Base-by-base conservation (phyloP, 2,888 invertebrate species). In the Exocentrus adspersus region DNA sequence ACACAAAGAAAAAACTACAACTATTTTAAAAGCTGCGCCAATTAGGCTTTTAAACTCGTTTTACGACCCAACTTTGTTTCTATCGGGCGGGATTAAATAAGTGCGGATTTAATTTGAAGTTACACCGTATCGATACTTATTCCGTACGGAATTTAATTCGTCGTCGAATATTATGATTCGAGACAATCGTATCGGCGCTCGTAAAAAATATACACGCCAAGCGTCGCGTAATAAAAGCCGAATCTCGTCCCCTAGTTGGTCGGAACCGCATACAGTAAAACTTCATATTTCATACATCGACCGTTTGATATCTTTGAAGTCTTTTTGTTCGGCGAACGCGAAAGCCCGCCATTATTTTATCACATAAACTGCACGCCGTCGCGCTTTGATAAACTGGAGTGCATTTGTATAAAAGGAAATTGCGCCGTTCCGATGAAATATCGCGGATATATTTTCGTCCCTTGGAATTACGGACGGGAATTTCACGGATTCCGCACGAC, bases 21-120 rank as follows among this genome's bases (percentile, higher is more conserved):
- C 70, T 68, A 70, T 70, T 70, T 66, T 70, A 66, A 70, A 68
- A 68, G 68, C 68, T 68, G 24, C 59, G 62, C 62, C 70, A 70
- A 70, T 70, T 70, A 70, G 62, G 64, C 62, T 68, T 70, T 66
- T 71, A 20, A 66, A 68, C 61, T 14, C 41, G 50, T 53, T 68
- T 68, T 61, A 68, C 54, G 68, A 63, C 58, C 59, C 56, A 65
- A 65, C 60, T 65, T 65, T 60, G 62, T 68, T 65, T 67, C 63
- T 65, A 60, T 68, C 62, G 63, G 60, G 52, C 42, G 43, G 64
- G 59, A 58, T 54, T 60, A 62, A 67, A 62, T 67, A 60, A 67
- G 57, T 57, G 57, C 45, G 30, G 57, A 67, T 64, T 67, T 62
- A 50, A 64, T 67, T 67, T 62, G 60, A 62, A 67, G 64, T 60